Conservation (phyloP, 2,888 invertebrate species). For the Acleris literana region DNA sequence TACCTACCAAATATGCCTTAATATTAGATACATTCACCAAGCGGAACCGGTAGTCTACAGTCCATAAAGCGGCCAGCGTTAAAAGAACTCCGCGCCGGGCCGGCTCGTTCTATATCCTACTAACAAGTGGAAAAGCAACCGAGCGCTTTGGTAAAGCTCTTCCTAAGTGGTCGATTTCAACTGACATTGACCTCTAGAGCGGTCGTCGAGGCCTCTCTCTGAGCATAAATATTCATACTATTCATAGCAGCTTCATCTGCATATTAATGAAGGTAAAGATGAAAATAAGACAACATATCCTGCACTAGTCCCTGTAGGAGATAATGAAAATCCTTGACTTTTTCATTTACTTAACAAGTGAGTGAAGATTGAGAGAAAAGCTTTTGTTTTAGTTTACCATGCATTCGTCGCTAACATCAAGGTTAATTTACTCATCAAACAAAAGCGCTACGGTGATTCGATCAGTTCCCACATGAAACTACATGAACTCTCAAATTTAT, state of each 20-base stretch:
- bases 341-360: neutral
- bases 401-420: too few species aligned
- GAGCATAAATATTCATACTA: slow-evolving; percentile 65
- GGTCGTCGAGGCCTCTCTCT: slow-evolving; percentile 67
- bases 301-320: slow-evolving; percentile 24
- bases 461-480: too few species aligned
- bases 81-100: slow-evolving; percentile 50
- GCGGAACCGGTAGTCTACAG: slow-evolving; percentile 60
- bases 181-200: slow-evolving; percentile 76
- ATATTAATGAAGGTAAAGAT: slow-evolving; percentile 64
- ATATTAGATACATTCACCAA: slow-evolving; percentile 38
- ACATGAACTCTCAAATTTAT: too few species aligned
- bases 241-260: slow-evolving; percentile 59
- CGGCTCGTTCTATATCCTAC: slow-evolving; percentile 47
- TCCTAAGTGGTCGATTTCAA: slow-evolving; percentile 52
- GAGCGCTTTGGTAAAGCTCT: slow-evolving; percentile 51
- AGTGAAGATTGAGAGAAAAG: neutral
- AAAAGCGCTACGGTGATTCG: too few species aligned
- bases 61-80: slow-evolving; percentile 45
- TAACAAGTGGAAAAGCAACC: slow-evolving; percentile 51
- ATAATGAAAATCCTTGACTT: slow-evolving; percentile 13
- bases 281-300: slow-evolving; percentile 52
- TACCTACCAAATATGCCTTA: slow-evolving; percentile 25
- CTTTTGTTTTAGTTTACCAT: neutral
- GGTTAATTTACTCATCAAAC: too few species aligned